Evolutionary conservation across 2,797 vertebrate genomes (phyloP), one percentile per base, ranked within the genome.

Genomic region (Melanotaenia trifasciata): DNA sequence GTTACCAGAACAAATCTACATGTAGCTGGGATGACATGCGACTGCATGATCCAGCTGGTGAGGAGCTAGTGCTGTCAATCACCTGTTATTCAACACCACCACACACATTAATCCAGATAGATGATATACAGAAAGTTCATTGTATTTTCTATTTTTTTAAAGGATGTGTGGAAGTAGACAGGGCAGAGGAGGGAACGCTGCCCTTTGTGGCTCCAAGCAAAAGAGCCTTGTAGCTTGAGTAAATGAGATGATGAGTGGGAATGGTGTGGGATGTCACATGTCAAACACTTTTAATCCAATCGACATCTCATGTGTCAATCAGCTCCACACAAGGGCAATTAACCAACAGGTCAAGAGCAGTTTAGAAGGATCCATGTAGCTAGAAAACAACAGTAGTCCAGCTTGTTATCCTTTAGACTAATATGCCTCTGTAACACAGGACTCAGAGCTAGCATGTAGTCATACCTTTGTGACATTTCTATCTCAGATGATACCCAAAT

Each of bases 221-320:
- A 84, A 74, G 75, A 81, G 87, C 83, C 84, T 83, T 78, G 79
- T 79, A 87, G 88, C 70, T 85, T 58, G 80, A 90, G 87, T 92
- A 92, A 92, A 92, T 88, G 82, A 89, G 85, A 88, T 87, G 89
- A 94, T 93, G 91, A 93, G 89, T 84, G 78, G 81, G 90, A 85
- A 90, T 86, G 90, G 85, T 89, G 90, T 90, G 84, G 80, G 84
- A 86, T 88, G 90, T 92, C 89, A 90, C 87, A 89, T 57, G 73
- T 89, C 89, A 92, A 79, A 90, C 88, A 82, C 78, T 88, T 64
- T 86, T 81, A 89, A 83, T 89, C 86, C 81, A 83, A 90, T 91
- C 83, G 66, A 72, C 79, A 86, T 89, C 83, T 83, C 82, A 75
- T 59, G 68, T 86, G 90, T 91, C 91, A 93, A 90, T 94, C 93